Percentiles rank a stretch among this genome's conserved stretches.
These are phyloP conservation scores for Clarias batrachus DNA, from an alignment of 2,113 vertebrate genomes.

Conservation along the genomic window DNA sequence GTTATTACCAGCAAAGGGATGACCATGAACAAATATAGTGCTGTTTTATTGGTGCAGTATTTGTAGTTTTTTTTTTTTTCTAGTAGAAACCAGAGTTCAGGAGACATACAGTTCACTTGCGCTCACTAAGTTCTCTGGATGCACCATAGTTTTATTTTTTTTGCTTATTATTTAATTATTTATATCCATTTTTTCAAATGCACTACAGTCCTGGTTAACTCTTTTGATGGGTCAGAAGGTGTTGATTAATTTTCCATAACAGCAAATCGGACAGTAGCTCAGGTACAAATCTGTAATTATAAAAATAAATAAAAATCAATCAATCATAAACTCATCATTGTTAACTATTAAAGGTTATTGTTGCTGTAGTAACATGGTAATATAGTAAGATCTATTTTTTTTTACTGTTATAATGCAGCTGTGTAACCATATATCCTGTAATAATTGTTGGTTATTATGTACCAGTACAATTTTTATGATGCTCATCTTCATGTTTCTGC, in stretches of 20 bases:
- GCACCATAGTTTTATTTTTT: not conserved
- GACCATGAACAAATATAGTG: constrained; percentile 4
- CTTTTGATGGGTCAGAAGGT: not conserved
- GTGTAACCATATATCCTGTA: too few species aligned
- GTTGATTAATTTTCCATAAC: not conserved
- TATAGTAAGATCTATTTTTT: too few species aligned
- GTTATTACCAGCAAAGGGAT: constrained; percentile 13
- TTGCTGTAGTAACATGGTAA: not conserved
- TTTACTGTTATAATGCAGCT: not conserved
- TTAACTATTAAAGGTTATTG: not conserved
- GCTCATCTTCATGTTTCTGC: too few species aligned
- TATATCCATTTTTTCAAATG: not conserved
- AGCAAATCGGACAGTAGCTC: not conserved
- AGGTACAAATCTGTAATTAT: not conserved
- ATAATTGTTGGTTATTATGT: not conserved
- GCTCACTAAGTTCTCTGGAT: not conserved
- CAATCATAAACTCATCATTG: too few species aligned
- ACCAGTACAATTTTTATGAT: too few species aligned
- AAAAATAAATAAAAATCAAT: too few species aligned
- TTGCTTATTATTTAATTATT: too few species aligned
- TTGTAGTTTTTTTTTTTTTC: not conserved
- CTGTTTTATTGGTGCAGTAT: not conserved
- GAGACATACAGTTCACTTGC: not conserved
- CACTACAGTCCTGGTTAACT: not conserved
- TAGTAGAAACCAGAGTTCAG: not conserved